Conservation (phyloP, 1,140 invertebrate species). For the Sesamia nonagrioides region DNA sequence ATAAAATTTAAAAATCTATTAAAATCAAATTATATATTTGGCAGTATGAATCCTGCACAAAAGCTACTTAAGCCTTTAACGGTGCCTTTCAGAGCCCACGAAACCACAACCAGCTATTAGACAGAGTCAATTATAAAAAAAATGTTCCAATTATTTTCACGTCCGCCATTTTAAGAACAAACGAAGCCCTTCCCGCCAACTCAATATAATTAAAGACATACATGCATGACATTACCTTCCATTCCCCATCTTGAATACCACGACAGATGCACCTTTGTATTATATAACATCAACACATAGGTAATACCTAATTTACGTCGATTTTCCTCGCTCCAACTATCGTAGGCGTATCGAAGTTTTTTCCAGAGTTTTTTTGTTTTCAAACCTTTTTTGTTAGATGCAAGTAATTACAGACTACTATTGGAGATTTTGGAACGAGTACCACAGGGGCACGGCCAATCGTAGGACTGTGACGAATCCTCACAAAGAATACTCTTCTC, state of each 20-base stretch:
- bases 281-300: slow-evolving; percentile 48
- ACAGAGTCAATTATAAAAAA: not conserved
- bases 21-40: too few species aligned
- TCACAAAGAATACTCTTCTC: slow-evolving; percentile 69
- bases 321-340: slow-evolving; percentile 78
- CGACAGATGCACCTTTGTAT: slow-evolving; percentile 44
- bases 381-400: slow-evolving; percentile 57
- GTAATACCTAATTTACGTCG: slow-evolving; percentile 70
- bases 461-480: slow-evolving; percentile 69
- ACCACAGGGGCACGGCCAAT: slow-evolving; percentile 71
- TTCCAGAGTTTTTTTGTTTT: slow-evolving; percentile 69
- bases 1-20: too few species aligned
- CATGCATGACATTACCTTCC: not conserved
- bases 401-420: slow-evolving; percentile 77
- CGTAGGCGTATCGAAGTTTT: slow-evolving; percentile 63
- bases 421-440: slow-evolving; percentile 70
- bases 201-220: slow-evolving; percentile 9
- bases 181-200: not conserved
- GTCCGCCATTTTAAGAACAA: slow-evolving; percentile 1
- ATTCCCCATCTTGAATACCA: not conserved
- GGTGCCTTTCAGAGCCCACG: too few species aligned
- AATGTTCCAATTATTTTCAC: not conserved
- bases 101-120: not conserved
- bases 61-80: too few species aligned
- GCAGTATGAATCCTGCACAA: too few species aligned